Evolutionary conservation across 2,113 vertebrate species (phyloP).

Genomic region (Carettochelys insculpta): DNA sequence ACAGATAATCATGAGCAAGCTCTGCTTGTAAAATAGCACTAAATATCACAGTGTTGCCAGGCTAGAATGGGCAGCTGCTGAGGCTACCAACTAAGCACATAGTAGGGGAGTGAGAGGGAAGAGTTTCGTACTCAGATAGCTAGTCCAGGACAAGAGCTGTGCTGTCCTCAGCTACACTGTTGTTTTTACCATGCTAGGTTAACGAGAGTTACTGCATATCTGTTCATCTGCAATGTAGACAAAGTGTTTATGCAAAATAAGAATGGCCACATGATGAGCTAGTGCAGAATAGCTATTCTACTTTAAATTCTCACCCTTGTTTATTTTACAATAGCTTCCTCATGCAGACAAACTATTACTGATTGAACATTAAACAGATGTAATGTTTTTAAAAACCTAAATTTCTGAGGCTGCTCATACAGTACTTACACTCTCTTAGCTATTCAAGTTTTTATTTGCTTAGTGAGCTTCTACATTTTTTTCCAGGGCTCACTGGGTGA

Average conservation of each 20-base stretch:
- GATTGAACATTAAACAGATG: background rate
- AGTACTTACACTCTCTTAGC: background rate
- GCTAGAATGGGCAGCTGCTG: no score
- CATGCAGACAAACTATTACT: background rate
- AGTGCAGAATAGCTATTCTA: background rate
- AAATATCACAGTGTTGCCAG: background rate
- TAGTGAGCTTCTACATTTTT: background rate
- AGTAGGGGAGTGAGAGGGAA: no score
- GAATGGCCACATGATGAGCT: background rate
- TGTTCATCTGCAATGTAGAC: background rate
- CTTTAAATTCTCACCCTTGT: background rate
- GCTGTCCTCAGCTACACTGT: background rate
- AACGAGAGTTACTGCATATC: background rate
- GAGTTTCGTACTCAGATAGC: background rate
- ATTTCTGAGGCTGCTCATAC: accelerated
- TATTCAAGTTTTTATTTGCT: background rate
- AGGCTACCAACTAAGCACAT: background rate
- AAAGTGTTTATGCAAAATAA: background rate
- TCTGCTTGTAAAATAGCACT: background rate
- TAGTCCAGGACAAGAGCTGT: background rate
- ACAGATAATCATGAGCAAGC: background rate
- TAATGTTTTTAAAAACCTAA: background rate
- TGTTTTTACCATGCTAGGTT: background rate
- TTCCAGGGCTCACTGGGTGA: background rate
- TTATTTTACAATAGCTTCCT: background rate